Percentiles rank a stretch among this genome's conserved stretches.
Conservation (phyloP, 2,888 invertebrate genomes). For the Vesta saturnalis region DNA sequence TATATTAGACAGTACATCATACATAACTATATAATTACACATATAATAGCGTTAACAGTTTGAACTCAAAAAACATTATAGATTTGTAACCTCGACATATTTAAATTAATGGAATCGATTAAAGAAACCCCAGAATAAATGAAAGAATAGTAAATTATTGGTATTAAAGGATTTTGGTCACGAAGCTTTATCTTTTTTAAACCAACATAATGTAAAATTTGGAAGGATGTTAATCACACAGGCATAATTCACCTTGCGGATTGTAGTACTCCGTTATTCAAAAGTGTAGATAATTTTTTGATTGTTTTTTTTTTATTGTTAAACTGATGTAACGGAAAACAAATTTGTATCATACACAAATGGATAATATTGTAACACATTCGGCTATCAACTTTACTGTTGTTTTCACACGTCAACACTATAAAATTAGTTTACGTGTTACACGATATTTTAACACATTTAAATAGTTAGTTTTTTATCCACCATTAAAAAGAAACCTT, state of each 20-base stretch:
- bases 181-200: not conserved
- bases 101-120: not conserved
- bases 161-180: conserved; percentile 5
- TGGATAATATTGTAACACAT: not conserved
- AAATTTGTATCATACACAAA: not conserved
- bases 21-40: no score
- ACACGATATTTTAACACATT: not conserved
- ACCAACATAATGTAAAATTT: not conserved
- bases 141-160: not conserved
- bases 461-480: not conserved
- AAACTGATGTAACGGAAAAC: not conserved
- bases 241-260: not conserved
- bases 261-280: conserved; percentile 2
- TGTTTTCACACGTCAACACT: conserved; percentile 1
- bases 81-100: not conserved
- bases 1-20: no score
- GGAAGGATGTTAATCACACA: not conserved
- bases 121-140: not conserved
- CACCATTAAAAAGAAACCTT: no score
- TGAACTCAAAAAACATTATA: no score
- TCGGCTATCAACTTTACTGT: not conserved
- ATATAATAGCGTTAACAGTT: no score
- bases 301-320: not conserved
- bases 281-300: not conserved
- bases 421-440: not conserved